phyloP scores from a whole-genome alignment of 2,113 vertebrate genomes.

The Panurus biarmicus region DNA sequence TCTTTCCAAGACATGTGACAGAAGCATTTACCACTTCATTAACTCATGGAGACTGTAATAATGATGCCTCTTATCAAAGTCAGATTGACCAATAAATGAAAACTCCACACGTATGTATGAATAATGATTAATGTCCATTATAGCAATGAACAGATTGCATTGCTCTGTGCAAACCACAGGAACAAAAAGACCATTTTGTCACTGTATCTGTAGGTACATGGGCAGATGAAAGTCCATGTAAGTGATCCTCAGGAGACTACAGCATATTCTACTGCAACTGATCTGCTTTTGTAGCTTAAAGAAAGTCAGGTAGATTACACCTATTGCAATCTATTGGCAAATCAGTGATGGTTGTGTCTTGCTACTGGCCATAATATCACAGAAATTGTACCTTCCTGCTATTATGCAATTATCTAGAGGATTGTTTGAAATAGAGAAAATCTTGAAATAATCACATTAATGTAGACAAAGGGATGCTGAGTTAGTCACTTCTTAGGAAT shows the following conservation, averaged over 20 bases:
- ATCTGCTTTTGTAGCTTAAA: not conserved
- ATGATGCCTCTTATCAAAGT: not conserved
- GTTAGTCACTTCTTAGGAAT: not conserved
- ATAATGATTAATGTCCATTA: not conserved
- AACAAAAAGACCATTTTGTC: conserved; percentile 5
- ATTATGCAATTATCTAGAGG: not conserved
- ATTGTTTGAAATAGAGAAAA: not conserved
- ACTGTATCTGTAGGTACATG: not conserved
- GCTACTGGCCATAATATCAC: not conserved
- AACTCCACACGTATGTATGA: not conserved
- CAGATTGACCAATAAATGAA: conserved; percentile 16
- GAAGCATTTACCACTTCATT: conserved; percentile 37
- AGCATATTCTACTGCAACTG: not conserved
- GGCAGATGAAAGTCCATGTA: not conserved
- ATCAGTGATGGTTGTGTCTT: not conserved
- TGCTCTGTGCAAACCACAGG: not conserved
- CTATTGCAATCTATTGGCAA: not conserved
- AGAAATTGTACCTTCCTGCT: not conserved
- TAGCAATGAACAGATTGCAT: not conserved
- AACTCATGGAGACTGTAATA: not conserved
- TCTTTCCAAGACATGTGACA: not conserved
- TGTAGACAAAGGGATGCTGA: not conserved
- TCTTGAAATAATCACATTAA: not conserved
- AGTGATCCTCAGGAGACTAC: not conserved
- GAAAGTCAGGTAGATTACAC: not conserved